Evolutionary conservation across 2,888 invertebrate genomes (phyloP).

Genomic region (Saturnia japonica): DNA sequence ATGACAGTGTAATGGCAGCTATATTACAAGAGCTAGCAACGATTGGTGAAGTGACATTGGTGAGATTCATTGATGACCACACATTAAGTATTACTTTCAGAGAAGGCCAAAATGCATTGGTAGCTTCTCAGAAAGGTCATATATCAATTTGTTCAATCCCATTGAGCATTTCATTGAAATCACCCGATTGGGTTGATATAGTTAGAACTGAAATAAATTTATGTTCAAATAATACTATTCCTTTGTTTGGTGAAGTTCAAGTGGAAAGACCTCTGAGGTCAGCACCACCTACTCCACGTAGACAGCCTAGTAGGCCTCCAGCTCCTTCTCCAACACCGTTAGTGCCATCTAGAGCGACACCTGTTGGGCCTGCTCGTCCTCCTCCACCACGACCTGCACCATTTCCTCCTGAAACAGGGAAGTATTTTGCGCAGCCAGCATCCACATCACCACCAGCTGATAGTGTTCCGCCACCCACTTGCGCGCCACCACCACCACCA

Average conservation of each 20-base stretch:
- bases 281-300: slow-evolving; percentile 74
- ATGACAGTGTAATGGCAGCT: slow-evolving; percentile 90
- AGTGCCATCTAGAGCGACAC: slow-evolving; percentile 70
- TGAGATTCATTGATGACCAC: slow-evolving; percentile 91
- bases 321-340: slow-evolving; percentile 81
- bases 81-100: slow-evolving; percentile 96
- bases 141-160: slow-evolving; percentile 85
- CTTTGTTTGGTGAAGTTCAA: slow-evolving; percentile 82
- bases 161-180: slow-evolving; percentile 88
- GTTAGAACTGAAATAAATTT: slow-evolving; percentile 92
- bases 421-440: slow-evolving; percentile 59
- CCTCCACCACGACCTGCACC: slow-evolving; percentile 83
- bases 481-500: slow-evolving; percentile 81
- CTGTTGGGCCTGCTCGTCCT: slow-evolving; percentile 77
- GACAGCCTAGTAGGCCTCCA: slow-evolving; percentile 83
- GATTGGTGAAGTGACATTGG: slow-evolving; percentile 94
- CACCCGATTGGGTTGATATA: slow-evolving; percentile 91
- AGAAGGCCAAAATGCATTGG: slow-evolving; percentile 93
- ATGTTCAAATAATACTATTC: slow-evolving; percentile 92
- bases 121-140: slow-evolving; percentile 82
- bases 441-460: slow-evolving; percentile 79
- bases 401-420: slow-evolving; percentile 75
- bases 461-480: slow-evolving; percentile 84
- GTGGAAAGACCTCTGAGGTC: slow-evolving; percentile 66
- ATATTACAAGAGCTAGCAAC: slow-evolving; percentile 91